Conservation (phyloP, 2,797 vertebrate genomes). For the Callimico goeldii region DNA sequence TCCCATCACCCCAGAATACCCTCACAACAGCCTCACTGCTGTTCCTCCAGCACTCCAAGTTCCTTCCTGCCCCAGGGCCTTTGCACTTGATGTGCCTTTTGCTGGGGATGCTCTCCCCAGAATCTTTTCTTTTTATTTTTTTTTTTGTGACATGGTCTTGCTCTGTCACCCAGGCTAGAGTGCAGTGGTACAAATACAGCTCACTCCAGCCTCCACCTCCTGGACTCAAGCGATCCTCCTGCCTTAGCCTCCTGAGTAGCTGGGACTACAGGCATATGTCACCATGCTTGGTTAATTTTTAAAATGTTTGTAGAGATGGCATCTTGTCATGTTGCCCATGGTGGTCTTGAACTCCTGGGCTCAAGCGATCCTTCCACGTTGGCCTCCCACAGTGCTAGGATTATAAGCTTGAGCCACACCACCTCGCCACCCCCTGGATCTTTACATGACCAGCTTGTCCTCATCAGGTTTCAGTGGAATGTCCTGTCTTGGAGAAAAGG, state of each 20-base stretch:
- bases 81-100: background rate
- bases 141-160: background rate
- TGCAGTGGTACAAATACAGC: background rate
- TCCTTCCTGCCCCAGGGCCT: background rate
- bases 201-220: background rate
- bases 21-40: background rate
- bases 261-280: background rate
- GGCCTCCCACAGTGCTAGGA: background rate
- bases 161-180: background rate
- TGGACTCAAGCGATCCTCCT: background rate
- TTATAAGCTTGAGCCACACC: too few relatives aligned
- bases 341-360: background rate
- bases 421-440: background rate
- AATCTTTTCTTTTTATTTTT: background rate
- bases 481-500: background rate
- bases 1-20: background rate
- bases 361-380: background rate
- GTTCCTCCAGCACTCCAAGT: background rate
- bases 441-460: background rate
- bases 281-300: background rate
- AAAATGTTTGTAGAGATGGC: background rate
- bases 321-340: background rate
- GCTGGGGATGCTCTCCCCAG: background rate
- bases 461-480: background rate
- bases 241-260: background rate